These are phyloP conservation scores for Caenorhabditis angaria DNA, from an alignment of 2,888 invertebrate species.

Conservation along the genomic window DNA sequence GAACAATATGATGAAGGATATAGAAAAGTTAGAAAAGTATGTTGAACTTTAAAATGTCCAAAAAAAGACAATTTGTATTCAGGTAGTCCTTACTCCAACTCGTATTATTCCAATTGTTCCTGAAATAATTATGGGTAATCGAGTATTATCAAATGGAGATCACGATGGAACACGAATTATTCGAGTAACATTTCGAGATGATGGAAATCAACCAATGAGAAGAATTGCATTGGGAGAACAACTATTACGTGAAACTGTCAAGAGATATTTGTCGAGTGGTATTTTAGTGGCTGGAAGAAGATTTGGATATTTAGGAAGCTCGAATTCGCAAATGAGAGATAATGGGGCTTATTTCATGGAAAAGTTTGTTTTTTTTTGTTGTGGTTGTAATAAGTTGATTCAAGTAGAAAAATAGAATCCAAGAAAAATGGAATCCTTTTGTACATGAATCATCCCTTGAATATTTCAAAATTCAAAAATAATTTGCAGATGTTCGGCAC, in stretches of 20 bases:
- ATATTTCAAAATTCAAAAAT: neutral
- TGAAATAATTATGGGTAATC: conserved; percentile 70
- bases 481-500: neutral
- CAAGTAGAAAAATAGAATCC: no score
- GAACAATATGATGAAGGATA: conserved; percentile 23
- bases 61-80: neutral
- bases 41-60: neutral
- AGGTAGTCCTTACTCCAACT: conserved; percentile 66
- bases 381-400: neutral
- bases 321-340: conserved; percentile 71
- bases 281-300: conserved; percentile 56
- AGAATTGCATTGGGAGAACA: conserved; percentile 28
- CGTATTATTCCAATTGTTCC: conserved; percentile 63
- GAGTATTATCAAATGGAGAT: conserved; percentile 61
- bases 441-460: no score
- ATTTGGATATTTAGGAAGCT: conserved; percentile 68
- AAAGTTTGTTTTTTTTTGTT: neutral
- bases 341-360: conserved; percentile 66
- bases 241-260: conserved; percentile 47
- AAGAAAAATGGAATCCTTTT: no score
- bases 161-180: conserved; percentile 52
- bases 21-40: conserved; percentile 19
- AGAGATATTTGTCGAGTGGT: conserved; percentile 45
- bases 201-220: conserved; percentile 45
- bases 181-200: conserved; percentile 61